Conservation (phyloP, 2,888 invertebrate species). For the Morpho helenor region DNA sequence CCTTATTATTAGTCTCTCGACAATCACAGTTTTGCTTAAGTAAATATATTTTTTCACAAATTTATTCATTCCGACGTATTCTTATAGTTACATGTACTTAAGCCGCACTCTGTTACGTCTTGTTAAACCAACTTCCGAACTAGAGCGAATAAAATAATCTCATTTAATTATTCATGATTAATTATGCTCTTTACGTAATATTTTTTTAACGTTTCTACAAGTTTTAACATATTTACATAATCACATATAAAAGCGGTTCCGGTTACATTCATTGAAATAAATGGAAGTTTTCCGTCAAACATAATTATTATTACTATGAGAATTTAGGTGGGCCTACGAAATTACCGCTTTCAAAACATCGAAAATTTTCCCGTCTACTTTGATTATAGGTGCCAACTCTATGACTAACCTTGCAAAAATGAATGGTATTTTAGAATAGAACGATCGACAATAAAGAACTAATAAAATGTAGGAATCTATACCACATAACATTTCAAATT, state of each 20-base stretch:
- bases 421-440: constrained; percentile 46
- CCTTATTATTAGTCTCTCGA: no score
- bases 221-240: no score
- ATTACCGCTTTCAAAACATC: neutral
- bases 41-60: no score
- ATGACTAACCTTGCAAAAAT: constrained; percentile 59
- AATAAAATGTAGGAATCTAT: constrained; percentile 13
- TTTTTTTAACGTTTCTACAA: no score
- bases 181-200: neutral
- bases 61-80: neutral
- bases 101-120: constrained; percentile 21
- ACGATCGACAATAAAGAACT: constrained; percentile 19
- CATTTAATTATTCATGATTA: constrained; percentile 1
- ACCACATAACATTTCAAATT: constrained; percentile 5
- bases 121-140: constrained; percentile 2
- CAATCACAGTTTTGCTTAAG: no score
- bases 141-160: constrained; percentile 3
- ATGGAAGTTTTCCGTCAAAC: no score
- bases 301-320: no score
- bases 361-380: constrained; percentile 28
- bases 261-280: no score
- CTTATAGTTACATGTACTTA: neutral
- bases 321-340: no score
- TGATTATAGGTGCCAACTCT: constrained; percentile 42
- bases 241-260: no score